These are phyloP conservation scores for Diprion similis DNA, from an alignment of 1,140 invertebrate species.

Conservation along the genomic window DNA sequence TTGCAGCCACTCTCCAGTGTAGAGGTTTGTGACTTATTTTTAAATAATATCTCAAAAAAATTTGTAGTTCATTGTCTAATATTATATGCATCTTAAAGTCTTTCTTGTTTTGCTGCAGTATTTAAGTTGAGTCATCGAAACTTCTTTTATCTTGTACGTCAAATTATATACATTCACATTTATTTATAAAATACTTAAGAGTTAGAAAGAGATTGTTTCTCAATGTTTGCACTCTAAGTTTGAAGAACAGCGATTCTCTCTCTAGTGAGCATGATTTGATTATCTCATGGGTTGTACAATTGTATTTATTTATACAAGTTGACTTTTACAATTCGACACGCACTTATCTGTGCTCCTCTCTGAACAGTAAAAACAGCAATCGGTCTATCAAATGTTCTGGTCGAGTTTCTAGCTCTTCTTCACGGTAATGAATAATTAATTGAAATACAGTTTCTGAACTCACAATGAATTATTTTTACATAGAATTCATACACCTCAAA, in stretches of 20 bases:
- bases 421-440: too few species aligned
- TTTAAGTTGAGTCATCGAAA: not conserved
- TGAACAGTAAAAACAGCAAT: too few species aligned
- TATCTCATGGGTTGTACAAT: too few species aligned
- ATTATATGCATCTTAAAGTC: not conserved
- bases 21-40: not conserved
- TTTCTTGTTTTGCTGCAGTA: not conserved
- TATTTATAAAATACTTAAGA: not conserved
- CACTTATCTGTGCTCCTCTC: too few species aligned
- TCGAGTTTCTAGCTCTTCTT: too few species aligned
- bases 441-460: too few species aligned
- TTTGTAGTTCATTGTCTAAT: not conserved
- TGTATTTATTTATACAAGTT: too few species aligned
- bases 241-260: not conserved
- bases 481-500: conserved; percentile 2
- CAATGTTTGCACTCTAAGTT: not conserved
- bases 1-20: not conserved
- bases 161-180: not conserved
- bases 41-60: not conserved
- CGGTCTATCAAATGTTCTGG: too few species aligned
- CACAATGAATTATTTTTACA: not conserved
- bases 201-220: not conserved
- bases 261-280: not conserved
- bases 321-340: too few species aligned
- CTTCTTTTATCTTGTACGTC: not conserved